Evolutionary conservation across 2,113 vertebrate species (phyloP), one percentile per base, ranked within the genome.

Genomic region (Lepus americanus): DNA sequence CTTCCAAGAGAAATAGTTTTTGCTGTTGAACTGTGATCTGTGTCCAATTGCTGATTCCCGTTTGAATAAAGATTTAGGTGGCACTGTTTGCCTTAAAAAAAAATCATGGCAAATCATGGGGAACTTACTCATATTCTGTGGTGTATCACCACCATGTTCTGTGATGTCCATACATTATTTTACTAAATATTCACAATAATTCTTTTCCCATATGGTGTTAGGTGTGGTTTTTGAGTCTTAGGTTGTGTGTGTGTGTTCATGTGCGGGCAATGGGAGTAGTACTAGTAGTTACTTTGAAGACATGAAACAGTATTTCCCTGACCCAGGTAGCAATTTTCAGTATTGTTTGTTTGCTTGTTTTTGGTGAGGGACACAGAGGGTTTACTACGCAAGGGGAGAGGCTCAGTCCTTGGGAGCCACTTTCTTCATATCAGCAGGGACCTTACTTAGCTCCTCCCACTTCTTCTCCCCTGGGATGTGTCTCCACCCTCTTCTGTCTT

Each of bases 41-140:
- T 96, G 66, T 91, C 78, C 70, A 80, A 87, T 97, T 92, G 88
- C 96, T 66, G 82, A 49, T 86, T 36, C 31, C 33, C 87, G 20
- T 88, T 97, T 91, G 95, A 97, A 96, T 98, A 95, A 97, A 97
- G 94, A 92, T 72, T 89, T 29, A 91, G 97, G 80, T 86, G 95
- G 84, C 61, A 64, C 86, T 95, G 86, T 80, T 97, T 69, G 80
- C 97, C 92, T 97, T 97, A 94, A 96, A 36, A 36, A 36, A 36
- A 36, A 36, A 36, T 36, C 36, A 36, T 36, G 33, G 29, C 53
- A 94, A 31, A 84, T 69, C 79, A 49, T 78, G 44, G 36, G 31
- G 72, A 70, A 51, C 70, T 11, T 83, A 29, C 51, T 89, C 77
- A 78, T 61, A 76, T 19, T 33, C 13, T 69, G 1, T 19, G 12